Percentiles rank a stretch among this genome's conserved stretches.
phyloP scores from a whole-genome alignment of 2,888 invertebrate species.

The Axea sp. region DNA sequence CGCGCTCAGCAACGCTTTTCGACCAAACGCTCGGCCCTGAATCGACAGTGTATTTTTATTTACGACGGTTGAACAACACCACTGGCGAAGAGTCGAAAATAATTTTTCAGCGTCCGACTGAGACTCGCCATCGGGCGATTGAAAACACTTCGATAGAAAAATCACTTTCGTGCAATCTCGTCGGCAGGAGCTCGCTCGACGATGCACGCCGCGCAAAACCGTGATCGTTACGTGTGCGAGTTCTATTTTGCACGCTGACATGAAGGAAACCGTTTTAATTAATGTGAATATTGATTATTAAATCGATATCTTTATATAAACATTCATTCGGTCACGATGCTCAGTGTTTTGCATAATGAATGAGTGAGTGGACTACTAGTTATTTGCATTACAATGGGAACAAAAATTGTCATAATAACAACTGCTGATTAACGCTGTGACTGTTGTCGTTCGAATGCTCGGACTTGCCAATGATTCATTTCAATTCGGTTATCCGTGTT shows the following conservation, averaged over 20 bases:
- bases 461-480: no score
- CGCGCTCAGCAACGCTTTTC: constrained; percentile 6
- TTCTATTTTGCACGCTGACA: constrained; percentile 32
- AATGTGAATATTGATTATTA: constrained; percentile 35
- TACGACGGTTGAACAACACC: neutral
- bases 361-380: constrained; percentile 18
- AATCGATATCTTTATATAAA: constrained; percentile 48
- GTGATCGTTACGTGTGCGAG: constrained; percentile 13
- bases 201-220: neutral
- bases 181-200: neutral
- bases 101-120: constrained; percentile 15
- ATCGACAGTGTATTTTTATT: constrained; percentile 8
- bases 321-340: constrained; percentile 17
- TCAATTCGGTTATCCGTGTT: no score
- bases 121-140: constrained; percentile 2
- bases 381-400: constrained; percentile 22
- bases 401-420: no score
- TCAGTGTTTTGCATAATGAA: constrained; percentile 32
- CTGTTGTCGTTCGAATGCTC: no score
- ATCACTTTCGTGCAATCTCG: constrained; percentile 20
- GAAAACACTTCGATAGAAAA: constrained; percentile 2
- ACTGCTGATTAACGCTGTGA: no score
- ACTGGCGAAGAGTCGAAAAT: neutral
- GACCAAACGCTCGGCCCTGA: constrained; percentile 1
- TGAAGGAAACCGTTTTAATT: constrained; percentile 30